phyloP scores from a whole-genome alignment of 2,888 invertebrate species.

The Stenotaenia linearis region DNA sequence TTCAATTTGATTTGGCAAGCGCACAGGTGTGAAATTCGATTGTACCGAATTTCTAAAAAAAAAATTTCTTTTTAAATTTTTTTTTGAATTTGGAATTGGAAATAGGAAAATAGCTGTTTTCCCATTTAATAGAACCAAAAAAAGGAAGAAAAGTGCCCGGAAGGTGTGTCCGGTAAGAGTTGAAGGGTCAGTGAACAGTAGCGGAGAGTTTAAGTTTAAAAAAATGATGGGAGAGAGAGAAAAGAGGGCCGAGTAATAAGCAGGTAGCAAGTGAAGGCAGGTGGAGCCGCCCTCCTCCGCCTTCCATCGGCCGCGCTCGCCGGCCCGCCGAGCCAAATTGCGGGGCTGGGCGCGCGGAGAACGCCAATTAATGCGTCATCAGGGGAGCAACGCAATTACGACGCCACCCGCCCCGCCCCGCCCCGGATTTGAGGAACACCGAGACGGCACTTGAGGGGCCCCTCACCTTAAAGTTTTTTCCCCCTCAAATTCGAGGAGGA shows the following conservation, averaged over 20 bases:
- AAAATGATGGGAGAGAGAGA: conserved; percentile 18
- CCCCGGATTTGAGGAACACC: background rate
- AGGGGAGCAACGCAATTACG: conserved; percentile 1
- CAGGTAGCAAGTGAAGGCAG: background rate
- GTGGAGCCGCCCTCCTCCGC: conserved; percentile 1
- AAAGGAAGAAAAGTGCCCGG: background rate
- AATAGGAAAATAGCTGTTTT: background rate
- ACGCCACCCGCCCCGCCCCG: conserved; percentile 1
- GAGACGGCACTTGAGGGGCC: background rate
- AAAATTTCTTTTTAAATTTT: background rate
- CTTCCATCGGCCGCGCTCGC: background rate
- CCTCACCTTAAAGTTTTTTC: background rate
- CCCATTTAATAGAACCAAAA: too few species aligned
- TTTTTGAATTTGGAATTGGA: background rate
- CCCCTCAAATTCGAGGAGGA: background rate
- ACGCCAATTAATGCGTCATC: conserved; percentile 28
- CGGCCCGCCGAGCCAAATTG: conserved; percentile 10
- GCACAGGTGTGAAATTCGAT: background rate
- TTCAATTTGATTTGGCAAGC: background rate
- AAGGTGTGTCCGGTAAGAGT: background rate
- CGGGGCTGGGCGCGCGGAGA: conserved; percentile 27
- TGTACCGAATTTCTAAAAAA: background rate
- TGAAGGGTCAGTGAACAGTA: conserved; percentile 10
- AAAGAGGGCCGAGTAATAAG: background rate
- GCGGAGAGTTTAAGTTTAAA: background rate